These are phyloP conservation scores for Papilio demoleus DNA, from an alignment of 2,888 invertebrate species.

Conservation along the genomic window DNA sequence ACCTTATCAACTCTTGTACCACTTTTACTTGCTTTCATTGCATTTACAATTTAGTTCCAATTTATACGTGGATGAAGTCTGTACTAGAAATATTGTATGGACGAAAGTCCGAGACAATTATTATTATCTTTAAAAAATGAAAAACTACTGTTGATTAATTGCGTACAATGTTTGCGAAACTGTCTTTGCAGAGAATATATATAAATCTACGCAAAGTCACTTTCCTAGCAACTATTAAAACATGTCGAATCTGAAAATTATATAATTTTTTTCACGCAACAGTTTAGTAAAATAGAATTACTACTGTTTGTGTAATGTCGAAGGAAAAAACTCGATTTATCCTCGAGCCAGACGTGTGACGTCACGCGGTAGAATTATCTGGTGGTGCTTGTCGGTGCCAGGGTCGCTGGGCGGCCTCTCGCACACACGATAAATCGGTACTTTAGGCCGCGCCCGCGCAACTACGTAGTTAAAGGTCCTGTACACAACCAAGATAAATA, in stretches of 20 bases:
- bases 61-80: background rate
- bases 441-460: constrained; percentile 65
- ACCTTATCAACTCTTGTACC: constrained; percentile 12
- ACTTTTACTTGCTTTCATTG: background rate
- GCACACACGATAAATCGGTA: constrained; percentile 65
- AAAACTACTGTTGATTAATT: background rate
- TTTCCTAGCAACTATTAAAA: background rate
- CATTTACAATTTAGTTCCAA: background rate
- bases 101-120: background rate
- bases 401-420: constrained; percentile 64
- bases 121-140: background rate
- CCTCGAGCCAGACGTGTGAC: constrained; percentile 48
- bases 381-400: constrained; percentile 71
- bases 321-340: constrained; percentile 46
- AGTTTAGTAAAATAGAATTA: background rate
- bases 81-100: background rate
- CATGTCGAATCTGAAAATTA: background rate
- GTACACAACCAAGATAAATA: background rate
- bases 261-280: background rate
- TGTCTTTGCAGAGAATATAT: background rate
- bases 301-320: constrained; percentile 14
- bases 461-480: constrained; percentile 32
- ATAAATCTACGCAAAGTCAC: background rate
- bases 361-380: constrained; percentile 63
- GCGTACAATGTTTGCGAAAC: too few species aligned